Conservation (phyloP, 2,888 invertebrate species). For the Agrotis exclamationis region DNA sequence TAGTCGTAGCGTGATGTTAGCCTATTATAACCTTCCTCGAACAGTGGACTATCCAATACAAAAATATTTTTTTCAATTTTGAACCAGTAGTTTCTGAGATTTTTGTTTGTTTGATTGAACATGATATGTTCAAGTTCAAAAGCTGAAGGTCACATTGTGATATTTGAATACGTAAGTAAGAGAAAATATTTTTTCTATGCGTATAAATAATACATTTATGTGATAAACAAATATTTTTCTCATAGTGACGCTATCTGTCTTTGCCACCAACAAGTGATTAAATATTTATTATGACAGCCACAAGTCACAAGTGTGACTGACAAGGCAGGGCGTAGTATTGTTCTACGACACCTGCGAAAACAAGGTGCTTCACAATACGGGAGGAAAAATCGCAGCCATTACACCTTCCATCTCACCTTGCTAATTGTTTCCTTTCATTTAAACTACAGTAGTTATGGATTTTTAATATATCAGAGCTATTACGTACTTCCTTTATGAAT, state of each 20-base stretch:
- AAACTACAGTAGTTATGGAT: conserved; percentile 47
- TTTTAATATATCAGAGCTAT: conserved; percentile 47
- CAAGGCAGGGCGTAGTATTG: conserved; percentile 60
- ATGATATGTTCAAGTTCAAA: too few relatives aligned
- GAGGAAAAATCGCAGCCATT: conserved; percentile 77
- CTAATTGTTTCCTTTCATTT: conserved; percentile 84
- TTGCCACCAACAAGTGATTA: not conserved
- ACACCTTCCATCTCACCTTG: conserved; percentile 81
- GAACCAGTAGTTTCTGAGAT: too few relatives aligned
- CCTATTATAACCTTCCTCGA: too few relatives aligned
- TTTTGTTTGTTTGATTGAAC: too few relatives aligned
- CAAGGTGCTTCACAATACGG: conserved; percentile 71
- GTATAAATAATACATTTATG: too few relatives aligned
- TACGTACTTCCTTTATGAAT: conserved; percentile 35
- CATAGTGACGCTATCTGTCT: not conserved
- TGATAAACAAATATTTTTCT: not conserved
- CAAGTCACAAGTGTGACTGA: conserved; percentile 19
- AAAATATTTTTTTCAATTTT: too few relatives aligned
- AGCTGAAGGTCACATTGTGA: too few relatives aligned
- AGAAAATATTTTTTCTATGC: too few relatives aligned
- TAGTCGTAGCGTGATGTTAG: too few relatives aligned
- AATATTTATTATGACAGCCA: conserved; percentile 16
- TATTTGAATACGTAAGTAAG: too few relatives aligned
- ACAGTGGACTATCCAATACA: too few relatives aligned
- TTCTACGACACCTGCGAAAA: conserved; percentile 76